Evolutionary conservation across 2,888 invertebrate genomes (phyloP), one percentile per base, ranked within the genome.

Genomic region (Beris morrisii): DNA sequence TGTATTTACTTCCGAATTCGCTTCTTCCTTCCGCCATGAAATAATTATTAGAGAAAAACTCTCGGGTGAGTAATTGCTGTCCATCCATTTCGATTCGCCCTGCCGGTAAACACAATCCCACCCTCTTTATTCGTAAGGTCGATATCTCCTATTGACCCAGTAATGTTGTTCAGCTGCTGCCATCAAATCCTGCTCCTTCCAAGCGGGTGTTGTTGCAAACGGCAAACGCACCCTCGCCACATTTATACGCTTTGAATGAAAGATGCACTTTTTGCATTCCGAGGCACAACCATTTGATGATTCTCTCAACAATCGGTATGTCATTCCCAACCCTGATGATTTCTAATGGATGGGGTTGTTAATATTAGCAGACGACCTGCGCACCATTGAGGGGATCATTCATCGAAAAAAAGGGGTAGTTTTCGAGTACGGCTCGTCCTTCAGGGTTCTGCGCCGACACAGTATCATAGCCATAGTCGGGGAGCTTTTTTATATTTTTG

Each of bases 111-210:
- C 38, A 38, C 9, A 9, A 5, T 38, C 38, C 5, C 38, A 7
- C 38, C 38, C 38, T 38, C 9, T 9, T n/a, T 38, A 52, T 52
- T 61, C 38, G 52, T 28, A 38, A 61, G 61, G 61, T 61, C 61
- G 61, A 61, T 61, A 61, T 61, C 52, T 52, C 61, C 61, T 61
- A 61, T 61, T 61, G 61, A 61, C 61, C 61, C 52, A 61, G 50
- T 61, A 61, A 61, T 61, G 50, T 43, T 52, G 32, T 61, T 52
- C 38, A 61, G 43, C 44, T 44, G 32, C 28, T 59, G 28, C 38
- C 31, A 38, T 3, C 38, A 38, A 38, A 38, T 38, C 38, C n/a
- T n/a, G 9, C 4, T 9, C 38, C 5, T 38, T 9, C 4, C 38
- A 5, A 9, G 1, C 3, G 38, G 9, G 5, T 1, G 38, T 13